A percentile compares a stretch with the other conserved stretches of the same genome.
Conservation (phyloP, 1,140 invertebrate genomes). For the Alviniconcha marisindica region DNA sequence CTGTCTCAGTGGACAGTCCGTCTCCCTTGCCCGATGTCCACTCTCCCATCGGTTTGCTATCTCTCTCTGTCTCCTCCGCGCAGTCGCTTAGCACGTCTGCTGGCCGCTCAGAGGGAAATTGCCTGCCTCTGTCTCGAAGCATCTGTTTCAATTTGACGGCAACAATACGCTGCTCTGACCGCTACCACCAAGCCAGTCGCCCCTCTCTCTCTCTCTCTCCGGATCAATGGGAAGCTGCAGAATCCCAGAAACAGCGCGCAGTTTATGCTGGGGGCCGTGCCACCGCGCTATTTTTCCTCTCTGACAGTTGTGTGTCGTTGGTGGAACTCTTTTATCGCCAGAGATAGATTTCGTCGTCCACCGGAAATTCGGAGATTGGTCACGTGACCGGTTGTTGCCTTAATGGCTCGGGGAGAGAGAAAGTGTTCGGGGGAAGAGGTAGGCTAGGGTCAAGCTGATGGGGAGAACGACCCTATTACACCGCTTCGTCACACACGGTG, state of each 20-base stretch:
- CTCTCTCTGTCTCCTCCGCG: too few species aligned
- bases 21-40: too few species aligned
- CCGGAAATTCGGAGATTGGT: constrained; percentile 12
- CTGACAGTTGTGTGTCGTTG: neutral
- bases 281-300: neutral
- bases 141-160: constrained; percentile 35
- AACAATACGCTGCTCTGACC: neutral
- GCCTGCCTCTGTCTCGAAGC: neutral
- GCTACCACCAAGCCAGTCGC: neutral
- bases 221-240: neutral
- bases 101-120: neutral
- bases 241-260: neutral
- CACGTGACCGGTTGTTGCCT: constrained; percentile 2
- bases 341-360: constrained; percentile 14
- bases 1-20: neutral
- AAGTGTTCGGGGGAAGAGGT: too few species aligned
- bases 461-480: too few species aligned
- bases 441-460: neutral
- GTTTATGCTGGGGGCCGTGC: too few species aligned
- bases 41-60: too few species aligned
- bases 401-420: neutral
- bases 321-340: constrained; percentile 15
- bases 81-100: too few species aligned
- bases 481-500: too few species aligned
- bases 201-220: too few species aligned